Percentiles rank a stretch among this genome's conserved stretches.
phyloP scores from a whole-genome alignment of 2,797 vertebrate genomes.

The Cirrhinus molitorella region DNA sequence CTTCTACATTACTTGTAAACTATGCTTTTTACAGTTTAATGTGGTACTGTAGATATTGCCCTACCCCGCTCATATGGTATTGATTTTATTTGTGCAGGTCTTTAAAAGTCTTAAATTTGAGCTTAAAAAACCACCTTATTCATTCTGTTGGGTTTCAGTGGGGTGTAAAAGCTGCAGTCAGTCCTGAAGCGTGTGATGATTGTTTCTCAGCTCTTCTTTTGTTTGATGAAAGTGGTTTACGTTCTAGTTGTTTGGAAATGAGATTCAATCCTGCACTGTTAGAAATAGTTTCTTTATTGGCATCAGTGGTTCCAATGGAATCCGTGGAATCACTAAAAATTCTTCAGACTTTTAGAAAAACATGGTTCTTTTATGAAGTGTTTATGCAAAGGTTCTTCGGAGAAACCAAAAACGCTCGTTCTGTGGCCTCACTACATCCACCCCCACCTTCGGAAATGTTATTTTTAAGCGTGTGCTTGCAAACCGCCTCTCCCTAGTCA shows the following conservation, averaged over 20 bases:
- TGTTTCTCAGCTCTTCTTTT: conserved; percentile 24
- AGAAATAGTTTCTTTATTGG: background rate
- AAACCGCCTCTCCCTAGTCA: conserved; percentile 34
- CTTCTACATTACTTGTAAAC: too few relatives aligned
- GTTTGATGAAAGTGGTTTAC: background rate
- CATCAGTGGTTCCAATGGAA: background rate
- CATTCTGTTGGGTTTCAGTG: conserved; percentile 59
- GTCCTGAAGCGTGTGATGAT: conserved; percentile 55
- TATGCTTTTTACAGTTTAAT: too few relatives aligned
- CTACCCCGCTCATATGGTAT: too few relatives aligned
- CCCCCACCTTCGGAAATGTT: background rate
- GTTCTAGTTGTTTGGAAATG: background rate
- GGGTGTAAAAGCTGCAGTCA: conserved; percentile 45
- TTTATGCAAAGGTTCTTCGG: background rate
- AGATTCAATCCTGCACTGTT: conserved; percentile 16
- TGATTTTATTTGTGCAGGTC: too few relatives aligned
- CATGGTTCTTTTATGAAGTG: background rate
- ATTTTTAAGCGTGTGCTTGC: background rate
- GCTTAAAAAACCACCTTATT: too few relatives aligned
- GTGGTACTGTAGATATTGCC: too few relatives aligned
- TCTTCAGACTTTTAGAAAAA: background rate
- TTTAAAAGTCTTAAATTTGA: too few relatives aligned
- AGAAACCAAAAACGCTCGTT: background rate
- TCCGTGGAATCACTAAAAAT: too few relatives aligned
- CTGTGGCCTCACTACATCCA: background rate